A percentile compares a stretch with the other conserved stretches of the same genome.
phyloP scores from a whole-genome alignment of 2,113 vertebrate species.

The Silurus asotus region DNA sequence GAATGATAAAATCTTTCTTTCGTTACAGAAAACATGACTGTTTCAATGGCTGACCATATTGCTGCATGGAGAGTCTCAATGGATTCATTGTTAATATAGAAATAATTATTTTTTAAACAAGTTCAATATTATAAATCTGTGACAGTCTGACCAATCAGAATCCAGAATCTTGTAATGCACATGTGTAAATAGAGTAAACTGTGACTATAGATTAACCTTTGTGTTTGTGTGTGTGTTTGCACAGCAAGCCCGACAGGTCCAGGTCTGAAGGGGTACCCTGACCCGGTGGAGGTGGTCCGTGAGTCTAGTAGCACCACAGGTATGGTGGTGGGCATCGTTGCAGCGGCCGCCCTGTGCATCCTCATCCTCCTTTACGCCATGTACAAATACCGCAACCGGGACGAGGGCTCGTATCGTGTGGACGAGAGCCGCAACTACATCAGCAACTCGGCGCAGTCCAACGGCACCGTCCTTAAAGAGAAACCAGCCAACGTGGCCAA shows the following conservation, averaged over 20 bases:
- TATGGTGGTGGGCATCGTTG: conserved; percentile 98
- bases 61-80: neutral
- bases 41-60: neutral
- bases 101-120: too few species aligned
- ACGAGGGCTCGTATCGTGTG: conserved; percentile 96
- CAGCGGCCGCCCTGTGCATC: conserved; percentile 93
- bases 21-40: neutral
- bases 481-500: conserved; percentile 91
- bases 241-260: conserved; percentile 91
- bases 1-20: neutral
- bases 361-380: conserved; percentile 99
- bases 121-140: neutral
- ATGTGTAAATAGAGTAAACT: neutral
- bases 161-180: neutral
- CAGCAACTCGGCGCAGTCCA: conserved; percentile 98
- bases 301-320: conserved; percentile 97
- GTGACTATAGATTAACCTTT: neutral
- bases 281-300: conserved; percentile 85
- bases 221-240: conserved; percentile 60
- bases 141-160: neutral
- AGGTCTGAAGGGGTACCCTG: conserved; percentile 82
- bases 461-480: conserved; percentile 95
- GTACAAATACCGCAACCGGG: conserved; percentile 99
- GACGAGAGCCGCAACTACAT: conserved; percentile 99
- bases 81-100: too few species aligned